Evolutionary conservation across 2,888 invertebrate genomes (phyloP).

Genomic region (Drosophila mercatorum): DNA sequence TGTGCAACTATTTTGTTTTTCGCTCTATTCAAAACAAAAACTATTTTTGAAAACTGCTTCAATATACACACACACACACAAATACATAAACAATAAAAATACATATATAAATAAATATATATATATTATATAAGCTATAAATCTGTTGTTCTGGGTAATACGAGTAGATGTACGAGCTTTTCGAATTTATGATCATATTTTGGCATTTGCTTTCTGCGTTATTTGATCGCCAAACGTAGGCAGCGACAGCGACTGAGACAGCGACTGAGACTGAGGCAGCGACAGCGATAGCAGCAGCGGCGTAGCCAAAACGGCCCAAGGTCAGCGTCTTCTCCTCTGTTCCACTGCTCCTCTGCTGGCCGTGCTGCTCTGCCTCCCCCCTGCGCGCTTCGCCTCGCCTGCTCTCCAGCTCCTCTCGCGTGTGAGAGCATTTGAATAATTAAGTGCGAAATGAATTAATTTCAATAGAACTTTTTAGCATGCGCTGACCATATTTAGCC

Average conservation of each 20-base stretch:
- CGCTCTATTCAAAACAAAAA: conserved; percentile 45
- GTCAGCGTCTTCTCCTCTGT: conserved; percentile 46
- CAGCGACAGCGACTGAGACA: background rate
- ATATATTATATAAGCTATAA: conserved; percentile 9
- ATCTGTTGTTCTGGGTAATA: conserved; percentile 23
- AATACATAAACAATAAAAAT: background rate
- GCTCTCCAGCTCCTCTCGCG: conserved; percentile 22
- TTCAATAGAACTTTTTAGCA: conserved; percentile 71
- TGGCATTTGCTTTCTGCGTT: conserved; percentile 42
- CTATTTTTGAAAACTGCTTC: conserved; percentile 50
- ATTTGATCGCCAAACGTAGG: conserved; percentile 61
- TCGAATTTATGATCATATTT: conserved; percentile 49
- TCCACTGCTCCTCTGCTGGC: background rate
- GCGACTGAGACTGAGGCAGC: background rate
- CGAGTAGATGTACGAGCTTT: conserved; percentile 34
- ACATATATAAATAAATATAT: background rate
- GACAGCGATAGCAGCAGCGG: conserved; percentile 2
- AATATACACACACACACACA: background rate
- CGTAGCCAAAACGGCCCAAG: conserved; percentile 44
- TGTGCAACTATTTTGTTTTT: conserved; percentile 26
- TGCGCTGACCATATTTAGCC: conserved; percentile 52
- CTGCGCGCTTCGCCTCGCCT: too few relatives aligned
- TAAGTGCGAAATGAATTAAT: conserved; percentile 78
- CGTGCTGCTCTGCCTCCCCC: background rate
- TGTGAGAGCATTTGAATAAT: conserved; percentile 64